Evolutionary conservation across 2,888 invertebrate species (phyloP).

Genomic region (Dicranocentrus wangi): DNA sequence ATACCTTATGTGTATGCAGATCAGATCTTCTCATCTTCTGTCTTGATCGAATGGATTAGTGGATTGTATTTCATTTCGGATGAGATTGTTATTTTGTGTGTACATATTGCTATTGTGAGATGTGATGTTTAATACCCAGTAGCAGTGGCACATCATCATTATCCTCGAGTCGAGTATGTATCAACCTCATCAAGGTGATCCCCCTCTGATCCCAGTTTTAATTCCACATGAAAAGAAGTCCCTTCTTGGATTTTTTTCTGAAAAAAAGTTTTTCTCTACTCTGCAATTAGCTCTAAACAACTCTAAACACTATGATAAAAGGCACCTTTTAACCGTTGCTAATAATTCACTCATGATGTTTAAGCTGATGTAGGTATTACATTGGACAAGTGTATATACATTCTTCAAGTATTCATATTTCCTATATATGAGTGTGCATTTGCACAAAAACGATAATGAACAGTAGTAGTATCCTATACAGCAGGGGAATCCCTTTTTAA

Average conservation of each 20-base stretch:
- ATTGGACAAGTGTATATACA: not conserved
- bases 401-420: not conserved
- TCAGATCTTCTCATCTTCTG: constrained; percentile 33
- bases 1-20: constrained; percentile 61
- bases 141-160: constrained; percentile 56
- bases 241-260: constrained; percentile 1
- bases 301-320: constrained; percentile 47
- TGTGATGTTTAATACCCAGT: constrained; percentile 40
- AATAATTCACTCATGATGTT: constrained; percentile 54
- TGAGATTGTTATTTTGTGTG: constrained; percentile 19
- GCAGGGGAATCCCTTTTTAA: constrained; percentile 8
- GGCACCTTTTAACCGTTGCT: constrained; percentile 40
- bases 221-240: constrained; percentile 28
- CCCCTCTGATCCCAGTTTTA: constrained; percentile 52
- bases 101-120: constrained; percentile 27
- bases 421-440: not conserved
- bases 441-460: constrained; percentile 20
- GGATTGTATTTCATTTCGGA: constrained; percentile 26
- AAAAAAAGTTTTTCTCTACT: constrained; percentile 28
- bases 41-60: constrained; percentile 21
- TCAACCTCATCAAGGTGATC: constrained; percentile 54
- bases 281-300: constrained; percentile 51
- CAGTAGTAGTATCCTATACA: too few relatives aligned
- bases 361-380: constrained; percentile 14
- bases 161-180: constrained; percentile 12